Base-by-base conservation (phyloP, 2,113 vertebrate species). In the Leucoraja erinaceus region DNA sequence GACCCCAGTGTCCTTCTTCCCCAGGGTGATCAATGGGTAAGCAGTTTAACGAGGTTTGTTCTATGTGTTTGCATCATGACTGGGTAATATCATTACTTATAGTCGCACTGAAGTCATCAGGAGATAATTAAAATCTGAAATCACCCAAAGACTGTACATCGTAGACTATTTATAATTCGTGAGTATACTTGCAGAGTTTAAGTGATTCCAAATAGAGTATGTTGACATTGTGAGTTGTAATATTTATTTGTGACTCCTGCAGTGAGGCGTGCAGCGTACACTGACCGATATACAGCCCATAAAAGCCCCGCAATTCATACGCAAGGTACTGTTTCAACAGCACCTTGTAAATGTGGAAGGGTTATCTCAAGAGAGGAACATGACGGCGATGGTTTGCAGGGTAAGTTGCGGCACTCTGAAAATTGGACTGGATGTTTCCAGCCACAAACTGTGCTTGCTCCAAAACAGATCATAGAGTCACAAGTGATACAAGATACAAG, bases 131-230 rank as follows among this genome's bases (percentile, higher is more conserved):
- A 18, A 47, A 74, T 91, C 22, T 91, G 66, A 74, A 91, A 91
- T 91, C 66, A 74, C 38, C 11, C 90, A 14, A 28, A 25, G 38
- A 47, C 38, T 47, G 38, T 70, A 63, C 68, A 72, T 54, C 7
- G 59, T 91, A 68, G 66, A 74, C 68, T 91, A 91, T 91, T 91
- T 91, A 91, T 91, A 91, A 72, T 25, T 28, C 22, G 68, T 91
- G 90, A 91, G 90, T 72, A 47, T 72, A 33, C 83, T 63, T 63
- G 22, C 20, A 9, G 59, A 63, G 63, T 14, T 61, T 66, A 88
- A 61, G 59, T 86, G 83, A 86, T 86, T 63, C 83, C 56, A 86
- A 86, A 86, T 86, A 70, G 88, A 72, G 38, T 74, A 47, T 74
- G 54, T 8, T 91, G 22, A 91, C 90, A 91, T 72, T 31, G 20